A percentile compares a stretch with the other conserved stretches of the same genome.
Evolutionary conservation across 2,888 invertebrate species (phyloP).

Genomic region (Bombyx huttoni): DNA sequence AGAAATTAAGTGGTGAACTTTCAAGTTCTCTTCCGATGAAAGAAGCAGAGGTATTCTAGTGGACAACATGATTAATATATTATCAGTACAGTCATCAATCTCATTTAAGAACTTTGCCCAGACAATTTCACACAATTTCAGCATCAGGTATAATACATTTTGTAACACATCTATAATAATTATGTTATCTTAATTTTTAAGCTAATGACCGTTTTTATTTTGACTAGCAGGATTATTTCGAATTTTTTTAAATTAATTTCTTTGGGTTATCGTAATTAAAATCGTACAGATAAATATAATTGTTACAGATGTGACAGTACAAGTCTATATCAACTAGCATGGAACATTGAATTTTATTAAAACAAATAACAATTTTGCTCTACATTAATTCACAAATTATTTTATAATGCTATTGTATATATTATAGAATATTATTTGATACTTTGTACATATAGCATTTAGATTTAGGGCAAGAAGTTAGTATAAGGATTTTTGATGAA

Average conservation of each 20-base stretch:
- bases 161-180: neutral
- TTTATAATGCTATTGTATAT: neutral
- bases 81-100: neutral
- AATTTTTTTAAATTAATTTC: neutral
- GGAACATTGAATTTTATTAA: neutral
- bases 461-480: neutral
- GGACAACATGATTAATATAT: conserved; percentile 9
- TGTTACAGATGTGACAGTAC: neutral
- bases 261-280: neutral
- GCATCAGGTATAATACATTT: neutral
- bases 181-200: neutral
- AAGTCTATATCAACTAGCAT: neutral
- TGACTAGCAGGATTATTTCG: neutral
- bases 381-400: neutral
- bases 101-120: neutral
- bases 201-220: neutral
- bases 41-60: conserved; percentile 14
- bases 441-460: neutral
- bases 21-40: neutral
- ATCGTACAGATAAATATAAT: neutral
- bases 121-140: neutral
- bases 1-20: neutral
- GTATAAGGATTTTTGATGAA: neutral
- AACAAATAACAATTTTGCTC: neutral
- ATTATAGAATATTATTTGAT: neutral